Evolutionary conservation across 2,797 vertebrate species (phyloP), one percentile per base, ranked within the genome.

Genomic region (Alosa sapidissima): DNA sequence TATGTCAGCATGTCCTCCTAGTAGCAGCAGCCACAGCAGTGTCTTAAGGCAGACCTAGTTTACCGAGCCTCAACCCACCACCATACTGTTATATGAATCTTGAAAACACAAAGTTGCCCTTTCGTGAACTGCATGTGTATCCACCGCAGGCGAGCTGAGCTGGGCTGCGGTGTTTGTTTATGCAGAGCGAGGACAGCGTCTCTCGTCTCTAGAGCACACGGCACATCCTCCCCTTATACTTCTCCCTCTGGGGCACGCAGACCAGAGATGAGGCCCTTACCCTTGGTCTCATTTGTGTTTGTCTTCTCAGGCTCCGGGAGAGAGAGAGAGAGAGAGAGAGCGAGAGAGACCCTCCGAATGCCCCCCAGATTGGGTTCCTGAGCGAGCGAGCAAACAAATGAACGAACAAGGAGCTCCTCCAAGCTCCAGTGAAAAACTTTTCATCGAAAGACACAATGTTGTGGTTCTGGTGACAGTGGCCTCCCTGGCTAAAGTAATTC

Each of bases 231-330:
- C 28, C 62, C n/a, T 33, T 3, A 0, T 62, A 10, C 28, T 16
- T 21, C 10, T 11, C 24, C 28, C 65, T 72, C 28, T 72, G 65
- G 65, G 11, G 10, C 28, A 72, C 2, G 11, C 28, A 16, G 65
- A 16, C 11, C 4, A 16, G 65, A 72, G 65, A 14, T 11, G 2
- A 72, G 65, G 41, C 41, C 65, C 28, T 72, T 1, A 36, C 11
- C 65, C 65, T 72, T 72, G 36, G 28, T 72, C 65, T 72, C 11
- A 21, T 72, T 72, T 72, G 2, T 68, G 65, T 41, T 72, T 72
- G 65, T 33, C 28, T 78, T 19, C 72, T 47, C 72, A 78, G 72
- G 16, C 72, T 19, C 5, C 41, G 16, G 14, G 19, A 21, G 19
- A 19, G 19, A 21, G 0, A 19, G 5, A 19, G 3, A 49, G 49